Percentiles rank a stretch among this genome's conserved stretches.
These are phyloP conservation scores for Caerostris darwini DNA, from an alignment of 1,140 invertebrate genomes.

Conservation along the genomic window DNA sequence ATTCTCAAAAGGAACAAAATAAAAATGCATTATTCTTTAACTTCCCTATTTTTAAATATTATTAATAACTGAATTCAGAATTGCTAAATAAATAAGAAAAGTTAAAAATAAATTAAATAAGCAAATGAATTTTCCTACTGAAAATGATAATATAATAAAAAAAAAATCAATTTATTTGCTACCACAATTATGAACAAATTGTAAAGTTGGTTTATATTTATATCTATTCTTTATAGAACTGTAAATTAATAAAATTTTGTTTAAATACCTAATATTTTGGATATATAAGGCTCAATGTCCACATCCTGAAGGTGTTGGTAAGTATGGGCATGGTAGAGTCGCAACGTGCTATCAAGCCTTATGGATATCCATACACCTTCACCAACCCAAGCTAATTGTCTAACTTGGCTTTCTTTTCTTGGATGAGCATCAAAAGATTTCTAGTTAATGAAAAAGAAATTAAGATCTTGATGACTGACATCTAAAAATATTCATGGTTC, in stretches of 20 bases:
- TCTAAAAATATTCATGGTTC: too few relatives aligned
- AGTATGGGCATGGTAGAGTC: constrained; percentile 97
- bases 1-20: too few relatives aligned
- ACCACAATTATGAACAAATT: not conserved
- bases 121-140: too few relatives aligned
- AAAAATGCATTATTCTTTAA: too few relatives aligned
- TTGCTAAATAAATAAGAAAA: too few relatives aligned
- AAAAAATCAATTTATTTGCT: not conserved
- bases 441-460: constrained; percentile 13
- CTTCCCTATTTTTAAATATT: too few relatives aligned
- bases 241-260: too few relatives aligned
- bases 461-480: too few relatives aligned
- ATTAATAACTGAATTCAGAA: too few relatives aligned
- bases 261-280: constrained; percentile 87
- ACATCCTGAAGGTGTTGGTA: constrained; percentile 98
- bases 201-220: too few relatives aligned
- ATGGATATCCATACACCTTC: constrained; percentile 99
- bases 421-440: constrained; percentile 96
- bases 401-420: constrained; percentile 93
- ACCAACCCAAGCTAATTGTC: constrained; percentile 96
- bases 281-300: constrained; percentile 99
- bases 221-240: too few relatives aligned
- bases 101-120: too few relatives aligned
- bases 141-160: not conserved
- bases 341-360: constrained; percentile 95